Evolutionary conservation across 2,888 invertebrate species (phyloP), one percentile per base, ranked within the genome.

Genomic region (Drosophila austrosaltans): DNA sequence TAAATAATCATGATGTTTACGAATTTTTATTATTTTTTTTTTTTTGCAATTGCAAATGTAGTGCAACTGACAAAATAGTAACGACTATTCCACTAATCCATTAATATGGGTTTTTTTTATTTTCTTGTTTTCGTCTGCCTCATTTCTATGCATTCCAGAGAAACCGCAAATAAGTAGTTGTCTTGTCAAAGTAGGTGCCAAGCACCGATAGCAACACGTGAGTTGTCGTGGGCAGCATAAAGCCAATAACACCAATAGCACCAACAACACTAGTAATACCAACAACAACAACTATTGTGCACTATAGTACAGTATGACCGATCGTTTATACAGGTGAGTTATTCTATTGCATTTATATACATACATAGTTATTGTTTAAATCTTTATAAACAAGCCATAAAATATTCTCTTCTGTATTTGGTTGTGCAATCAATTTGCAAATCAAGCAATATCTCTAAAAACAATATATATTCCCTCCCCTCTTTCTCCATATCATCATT

Each of bases 311-410:
- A 63, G 69, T 44, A 89, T 89, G 89, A 75, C 84, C 66, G 89
- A 89, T 54, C 85, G 80, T 66, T 78, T 80, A 57, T 89, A 81
- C 75, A 79, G 87, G 89, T 86, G 57, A 32, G 36, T 36, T 57
- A 57, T 57, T 57, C 22, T 36, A 20, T 8, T 36, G 36, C 56
- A 36, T 57, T 36, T 72, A 78, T 81, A 59, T 32, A 42, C 42
- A 58, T 58, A 59, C 42, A 58, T 58, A 59, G 48, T 48, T 48
- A 25, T 48, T 48, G 44, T 44, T 30, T 30, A 48, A 53, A 53
- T 44, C 8, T 32, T 53, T 25, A 53, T 42, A 59, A 59, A 42
- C 28, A 40, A 42, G 58, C 40, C 58, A 59, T 59, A 59, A 59
- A 28, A 59, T 57, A 59, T 59, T 39, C 40, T 59, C 58, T 32